Evolutionary conservation across 2,888 invertebrate genomes (phyloP), one percentile per base, ranked within the genome.

Genomic region (Laothoe populi): DNA sequence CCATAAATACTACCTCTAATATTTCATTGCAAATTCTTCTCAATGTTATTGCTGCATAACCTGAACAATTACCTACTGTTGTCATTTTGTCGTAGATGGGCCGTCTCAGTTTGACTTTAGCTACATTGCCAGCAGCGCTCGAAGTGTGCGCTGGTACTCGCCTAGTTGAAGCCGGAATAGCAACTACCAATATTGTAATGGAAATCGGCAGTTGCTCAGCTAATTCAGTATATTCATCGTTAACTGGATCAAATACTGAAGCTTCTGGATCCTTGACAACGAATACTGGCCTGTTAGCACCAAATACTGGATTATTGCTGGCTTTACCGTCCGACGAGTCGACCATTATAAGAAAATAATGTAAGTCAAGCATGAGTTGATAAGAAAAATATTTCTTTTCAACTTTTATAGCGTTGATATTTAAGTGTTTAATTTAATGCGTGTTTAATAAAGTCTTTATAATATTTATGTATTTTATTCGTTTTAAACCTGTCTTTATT

Each of bases 151-250:
- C 89, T 1, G 89, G 85, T 0, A 71, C 70, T 3, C 78, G 78
- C 2, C 70, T 92, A 0, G 75, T 90, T 5, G 81, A 85, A 63
- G 83, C 87, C 0, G 87, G 89, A 3, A 58, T 88, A 10, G 74
- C 76, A 10, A 83, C 87, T 0, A 83, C 83, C n/a, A 84, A 74
- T 62, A 78, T 90, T n/a, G 67, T 90, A 19, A 73, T 86, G 68
- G 84, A 87, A 16, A 77, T 90, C 19, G 87, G 88, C 13, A 75
- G 78, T 19, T 92, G 92, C 65, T 86, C 90, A 0, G 84, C 82
- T 7, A 71, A 73, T 13, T 81, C 84, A 0, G 65, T 87, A 31
- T 81, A 81, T 60, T 67, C 77, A 13, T 73, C 77, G 63, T 68
- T 90, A 48, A 67, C 71, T 31, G 81, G 79, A 44, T 67, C 67